Evolutionary conservation across 1,140 invertebrate species (phyloP).

Genomic region (Habropoda laboriosa): DNA sequence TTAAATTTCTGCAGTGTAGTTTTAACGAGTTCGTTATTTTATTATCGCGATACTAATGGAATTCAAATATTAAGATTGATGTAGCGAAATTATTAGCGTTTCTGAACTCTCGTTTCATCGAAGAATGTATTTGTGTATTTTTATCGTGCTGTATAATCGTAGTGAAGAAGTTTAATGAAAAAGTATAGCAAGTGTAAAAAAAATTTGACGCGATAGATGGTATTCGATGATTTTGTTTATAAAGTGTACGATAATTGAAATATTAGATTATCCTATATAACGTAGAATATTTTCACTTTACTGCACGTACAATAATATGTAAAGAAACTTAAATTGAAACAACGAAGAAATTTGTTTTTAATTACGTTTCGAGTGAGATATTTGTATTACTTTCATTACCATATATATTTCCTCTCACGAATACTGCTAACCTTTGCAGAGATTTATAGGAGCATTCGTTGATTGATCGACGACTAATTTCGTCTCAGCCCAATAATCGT

Average conservation of each 20-base stretch:
- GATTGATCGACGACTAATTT: slow-evolving; percentile 46
- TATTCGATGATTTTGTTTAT: not conserved
- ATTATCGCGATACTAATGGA: too few relatives aligned
- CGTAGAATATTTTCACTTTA: too few relatives aligned
- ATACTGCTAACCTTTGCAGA: not conserved
- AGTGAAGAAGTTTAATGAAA: not conserved
- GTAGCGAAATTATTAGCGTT: too few relatives aligned
- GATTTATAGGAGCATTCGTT: slow-evolving; percentile 1
- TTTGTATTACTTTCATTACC: not conserved
- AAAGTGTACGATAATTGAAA: not conserved
- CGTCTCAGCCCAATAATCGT: slow-evolving; percentile 29
- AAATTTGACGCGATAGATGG: not conserved
- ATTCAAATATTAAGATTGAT: not conserved
- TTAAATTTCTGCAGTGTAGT: not conserved
- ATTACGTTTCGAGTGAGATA: too few relatives aligned
- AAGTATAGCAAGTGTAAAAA: not conserved
- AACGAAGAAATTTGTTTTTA: not conserved
- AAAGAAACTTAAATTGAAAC: too few relatives aligned
- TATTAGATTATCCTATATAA: not conserved
- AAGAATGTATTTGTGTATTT: too few relatives aligned
- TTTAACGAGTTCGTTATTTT: not conserved
- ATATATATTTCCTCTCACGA: not conserved
- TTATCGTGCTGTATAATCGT: not conserved
- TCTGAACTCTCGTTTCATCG: too few relatives aligned
- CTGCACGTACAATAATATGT: not conserved